A percentile compares a stretch with the other conserved stretches of the same genome.
These are phyloP conservation scores for Anableps anableps DNA, from an alignment of 2,797 vertebrate species.

Conservation along the genomic window DNA sequence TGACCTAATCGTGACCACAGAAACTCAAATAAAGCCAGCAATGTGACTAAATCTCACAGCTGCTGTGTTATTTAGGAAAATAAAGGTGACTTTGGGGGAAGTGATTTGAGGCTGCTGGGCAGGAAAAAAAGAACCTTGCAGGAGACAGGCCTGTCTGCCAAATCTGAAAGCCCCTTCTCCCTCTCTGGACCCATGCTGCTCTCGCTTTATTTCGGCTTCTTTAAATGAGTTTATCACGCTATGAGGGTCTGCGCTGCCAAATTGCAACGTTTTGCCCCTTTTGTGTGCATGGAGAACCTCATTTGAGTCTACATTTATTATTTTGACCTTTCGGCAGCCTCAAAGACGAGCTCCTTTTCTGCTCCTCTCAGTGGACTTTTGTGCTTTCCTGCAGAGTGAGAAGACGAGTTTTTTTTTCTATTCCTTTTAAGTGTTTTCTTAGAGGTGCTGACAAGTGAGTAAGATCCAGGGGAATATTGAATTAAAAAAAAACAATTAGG, in stretches of 20 bases:
- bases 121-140: slow-evolving; percentile 65
- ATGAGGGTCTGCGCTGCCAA: slow-evolving; percentile 83
- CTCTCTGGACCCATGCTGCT: slow-evolving; percentile 80
- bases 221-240: slow-evolving; percentile 89
- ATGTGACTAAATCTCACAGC: neutral
- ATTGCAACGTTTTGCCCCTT: slow-evolving; percentile 87
- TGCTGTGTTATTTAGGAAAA: slow-evolving; percentile 19
- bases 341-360: slow-evolving; percentile 80
- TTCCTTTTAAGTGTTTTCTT: slow-evolving; percentile 81
- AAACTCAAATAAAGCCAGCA: slow-evolving; percentile 8
- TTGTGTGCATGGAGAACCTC: slow-evolving; percentile 83
- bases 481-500: slow-evolving; percentile 89
- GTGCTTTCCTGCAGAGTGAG: slow-evolving; percentile 76
- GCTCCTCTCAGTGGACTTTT: slow-evolving; percentile 79
- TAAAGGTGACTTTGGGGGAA: slow-evolving; percentile 25
- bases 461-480: slow-evolving; percentile 80
- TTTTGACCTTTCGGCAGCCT: slow-evolving; percentile 89
- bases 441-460: slow-evolving; percentile 80
- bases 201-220: slow-evolving; percentile 82
- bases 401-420: slow-evolving; percentile 67
- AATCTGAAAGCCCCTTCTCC: slow-evolving; percentile 80
- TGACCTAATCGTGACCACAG: slow-evolving; percentile 4
- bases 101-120: slow-evolving; percentile 32
- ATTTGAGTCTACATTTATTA: slow-evolving; percentile 93
- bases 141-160: slow-evolving; percentile 83